Evolutionary conservation across 1,140 invertebrate genomes (phyloP), one percentile per base, ranked within the genome.

Genomic region (Leucophenga varia): DNA sequence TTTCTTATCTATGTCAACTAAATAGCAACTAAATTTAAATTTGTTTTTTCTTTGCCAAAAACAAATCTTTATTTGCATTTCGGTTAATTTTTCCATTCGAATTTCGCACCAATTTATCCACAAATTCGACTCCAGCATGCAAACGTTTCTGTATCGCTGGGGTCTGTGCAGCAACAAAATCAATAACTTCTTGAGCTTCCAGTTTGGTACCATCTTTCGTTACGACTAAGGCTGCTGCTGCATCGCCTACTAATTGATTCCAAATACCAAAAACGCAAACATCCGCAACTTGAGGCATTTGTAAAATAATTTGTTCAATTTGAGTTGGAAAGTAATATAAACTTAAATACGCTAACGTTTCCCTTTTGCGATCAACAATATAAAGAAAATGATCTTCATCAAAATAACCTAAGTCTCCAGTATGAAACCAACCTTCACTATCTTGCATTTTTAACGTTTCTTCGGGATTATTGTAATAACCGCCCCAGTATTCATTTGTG

Each of bases 331-430:
- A 64, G 35, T 76, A 74, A 42, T 75, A 74, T 9, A 61, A 60
- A 21, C 61, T 69, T 18, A 54, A 47, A 21, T 61, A 76, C 43
- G 76, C 76, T 6, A 81, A 75, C 38, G 80, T 72, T 57, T 88
- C 84, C 61, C 88, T 88, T 4, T 83, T 70, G 10, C 86, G 61
- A 48, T 86, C 84, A 2, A 82, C 77, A 45, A 85, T 78, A 37
- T 70, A 80, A 6, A 81, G 49, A 22, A 70, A 67, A 1, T 77
- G 78, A 18, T 82, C 65, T 12, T 79, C 65, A 49, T 86, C 80
- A 35, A 79, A 65, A 32, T 78, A 79, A 9, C 81, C 85, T 22
- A 86, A 70, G 60, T 88, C 86, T 5, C 86, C 86, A 16, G 82
- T 84, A 37, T 80, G 76, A 86, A 70, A n/a, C 84, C 85, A 89